These are phyloP conservation scores for Sphinx pinastri DNA, from an alignment of 2,888 invertebrate genomes.

Conservation along the genomic window DNA sequence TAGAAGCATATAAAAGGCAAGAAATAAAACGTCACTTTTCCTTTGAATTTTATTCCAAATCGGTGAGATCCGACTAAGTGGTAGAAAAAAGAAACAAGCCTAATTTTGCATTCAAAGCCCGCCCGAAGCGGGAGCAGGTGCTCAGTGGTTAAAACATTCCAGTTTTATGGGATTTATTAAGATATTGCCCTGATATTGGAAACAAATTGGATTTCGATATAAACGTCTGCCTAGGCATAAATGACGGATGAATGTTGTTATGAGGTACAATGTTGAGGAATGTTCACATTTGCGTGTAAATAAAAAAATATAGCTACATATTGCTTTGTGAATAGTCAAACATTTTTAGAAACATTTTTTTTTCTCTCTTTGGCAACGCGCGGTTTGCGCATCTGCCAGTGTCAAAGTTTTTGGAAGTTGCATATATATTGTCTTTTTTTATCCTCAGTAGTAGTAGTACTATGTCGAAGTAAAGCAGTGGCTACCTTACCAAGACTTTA, in stretches of 20 bases:
- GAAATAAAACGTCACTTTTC: conserved; percentile 70
- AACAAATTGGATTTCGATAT: conserved; percentile 58
- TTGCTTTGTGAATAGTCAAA: not conserved
- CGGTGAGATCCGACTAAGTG: conserved; percentile 70
- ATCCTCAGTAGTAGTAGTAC: too few relatives aligned
- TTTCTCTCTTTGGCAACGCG: too few relatives aligned
- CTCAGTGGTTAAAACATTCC: conserved; percentile 78
- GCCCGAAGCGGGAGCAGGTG: conserved; percentile 75
- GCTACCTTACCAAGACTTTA: too few relatives aligned
- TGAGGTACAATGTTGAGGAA: conserved; percentile 36
- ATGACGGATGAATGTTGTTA: conserved; percentile 38
- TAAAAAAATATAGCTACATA: not conserved
- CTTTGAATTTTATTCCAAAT: conserved; percentile 74
- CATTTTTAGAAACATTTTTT: too few relatives aligned
- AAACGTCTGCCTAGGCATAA: conserved; percentile 45
- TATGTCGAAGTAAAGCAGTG: too few relatives aligned
- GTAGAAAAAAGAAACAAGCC: conserved; percentile 81
- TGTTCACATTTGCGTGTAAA: conserved; percentile 37
- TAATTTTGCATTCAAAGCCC: conserved; percentile 81
- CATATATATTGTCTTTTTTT: too few relatives aligned
- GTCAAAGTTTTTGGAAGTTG: too few relatives aligned
- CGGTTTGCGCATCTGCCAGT: too few relatives aligned
- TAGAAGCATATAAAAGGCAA: conserved; percentile 42
- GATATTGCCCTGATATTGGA: conserved; percentile 76
- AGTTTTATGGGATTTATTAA: conserved; percentile 82